Evolutionary conservation across 2,113 vertebrate genomes (phyloP), one percentile per base, ranked within the genome.

Genomic region (Eolophus roseicapilla): DNA sequence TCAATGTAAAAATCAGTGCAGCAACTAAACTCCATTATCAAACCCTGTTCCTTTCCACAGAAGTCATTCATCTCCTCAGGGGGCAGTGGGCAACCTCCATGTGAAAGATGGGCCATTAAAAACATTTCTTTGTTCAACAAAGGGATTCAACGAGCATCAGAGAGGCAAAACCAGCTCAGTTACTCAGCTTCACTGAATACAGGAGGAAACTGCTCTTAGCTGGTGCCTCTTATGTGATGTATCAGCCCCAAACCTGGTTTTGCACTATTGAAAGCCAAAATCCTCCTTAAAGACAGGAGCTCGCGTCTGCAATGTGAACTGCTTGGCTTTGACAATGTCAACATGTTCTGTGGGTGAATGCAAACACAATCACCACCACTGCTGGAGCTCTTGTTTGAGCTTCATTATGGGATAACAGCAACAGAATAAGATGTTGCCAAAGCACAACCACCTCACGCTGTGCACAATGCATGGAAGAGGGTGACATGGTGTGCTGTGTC

Each of bases 381-480:
- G 29, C 47, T 53, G 41, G 60, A 43, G 80, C 19, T 86, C 59
- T 46, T 24, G 1, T 20, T 8, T 27, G 73, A 65, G 69, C 52
- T 75, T 29, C 4, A 1, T 23, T 33, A 33, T 0, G 29, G 9
- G 67, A 2, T 4, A 49, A 41, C 13, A 49, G 57, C 78, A 39
- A 7, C 8, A 39, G 37, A 60, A 4, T 4, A n/a, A 62, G 75
- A 14, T 4, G 46, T 1, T 57, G 69, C 16, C 57, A 68, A 28
- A 69, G 39, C 53, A 62, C 17, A 24, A 82, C 0, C 2, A 12
- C 11, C 71, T 41, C 39, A 15, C 0, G 1, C 55, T 3, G 1
- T 0, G 27, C 57, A 35, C 7, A 0, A 24, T 1, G 60, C 31
- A 5, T 1, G 28, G 21, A 9, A 37, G 13, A 33, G 17, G 64